Evolutionary conservation across 2,888 invertebrate genomes (phyloP), one percentile per base, ranked within the genome.

Genomic region (Pecten maximus): DNA sequence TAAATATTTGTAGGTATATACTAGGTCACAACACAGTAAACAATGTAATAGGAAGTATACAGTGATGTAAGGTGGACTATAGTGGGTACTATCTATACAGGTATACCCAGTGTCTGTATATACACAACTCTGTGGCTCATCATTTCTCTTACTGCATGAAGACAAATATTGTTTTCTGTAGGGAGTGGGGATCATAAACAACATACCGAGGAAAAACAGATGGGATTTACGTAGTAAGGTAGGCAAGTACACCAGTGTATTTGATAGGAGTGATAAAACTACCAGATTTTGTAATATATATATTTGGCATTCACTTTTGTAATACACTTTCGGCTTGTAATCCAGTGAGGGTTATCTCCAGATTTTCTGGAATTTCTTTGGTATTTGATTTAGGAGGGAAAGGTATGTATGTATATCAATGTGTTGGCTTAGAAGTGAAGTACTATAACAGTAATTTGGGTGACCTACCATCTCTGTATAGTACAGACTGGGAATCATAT

Each of bases 1-100:
- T 28, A 74, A 74, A 74, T 74, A 35, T 35, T 60, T 60, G n/a
- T n/a, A 60, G 60, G 60, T 60, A 10, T 44, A 44, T 60, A 60
- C n/a, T 74, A 35, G 28, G 74, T 74, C 74, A 74, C 54, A 74
- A 74, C 74, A 74, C 15, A 74, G 74, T 74, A 74, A 74, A 74
- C 28, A 74, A 74, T 74, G 28, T 28, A 74, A 8, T 74, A 74
- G 74, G 74, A 74, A 74, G 23, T n/a, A 23, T 54, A 54, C 54
- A n/a, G 48, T 8, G 19, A 2, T 4, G 48, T 15, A 48, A 19
- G 48, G 12, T 19, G 19, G 19, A 19, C 48, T 48, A 48, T 48
- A 48, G 48, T 12, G 15, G 54, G 54, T 54, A 54, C 19, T 19
- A 23, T 19, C n/a, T 54, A 23, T n/a, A 23, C 54, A 23, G 54